Evolutionary conservation across 2,888 invertebrate species (phyloP).

Genomic region (Carpatolechia fugitivella): DNA sequence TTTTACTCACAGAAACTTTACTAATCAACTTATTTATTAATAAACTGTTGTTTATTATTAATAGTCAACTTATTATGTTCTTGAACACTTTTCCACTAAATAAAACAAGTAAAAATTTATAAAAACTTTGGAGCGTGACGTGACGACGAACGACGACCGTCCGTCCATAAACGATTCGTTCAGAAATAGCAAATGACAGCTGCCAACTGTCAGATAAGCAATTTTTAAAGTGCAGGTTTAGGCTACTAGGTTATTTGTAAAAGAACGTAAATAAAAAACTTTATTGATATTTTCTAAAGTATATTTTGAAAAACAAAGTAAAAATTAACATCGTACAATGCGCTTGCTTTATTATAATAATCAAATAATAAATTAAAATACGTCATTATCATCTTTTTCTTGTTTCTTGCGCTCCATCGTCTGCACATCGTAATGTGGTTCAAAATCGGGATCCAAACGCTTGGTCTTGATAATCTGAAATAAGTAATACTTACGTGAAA

Average conservation of each 20-base stretch:
- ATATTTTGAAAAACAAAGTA: no score
- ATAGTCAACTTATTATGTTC: not conserved
- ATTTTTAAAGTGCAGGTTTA: no score
- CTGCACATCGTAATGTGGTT: slow-evolving; percentile 39
- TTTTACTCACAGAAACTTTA: not conserved
- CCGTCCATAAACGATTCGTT: not conserved
- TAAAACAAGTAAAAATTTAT: not conserved
- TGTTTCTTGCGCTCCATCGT: slow-evolving; percentile 11
- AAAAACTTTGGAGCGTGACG: not conserved
- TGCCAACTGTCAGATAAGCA: no score
- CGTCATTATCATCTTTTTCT: slow-evolving; percentile 18
- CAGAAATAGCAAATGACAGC: not conserved
- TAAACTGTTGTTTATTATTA: not conserved
- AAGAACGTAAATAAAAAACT: no score
- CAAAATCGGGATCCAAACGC: slow-evolving; percentile 45
- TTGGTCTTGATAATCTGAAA: slow-evolving; percentile 58
- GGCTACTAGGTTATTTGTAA: no score
- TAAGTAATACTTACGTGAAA: not conserved
- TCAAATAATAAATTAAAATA: slow-evolving; percentile 12
- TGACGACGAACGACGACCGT: not conserved
- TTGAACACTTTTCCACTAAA: not conserved
- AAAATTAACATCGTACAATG: no score
- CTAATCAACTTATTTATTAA: not conserved
- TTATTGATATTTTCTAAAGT: no score
- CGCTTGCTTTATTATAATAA: no score